Base-by-base conservation (phyloP, 1,140 invertebrate genomes). In the Halictus rubicundus region DNA sequence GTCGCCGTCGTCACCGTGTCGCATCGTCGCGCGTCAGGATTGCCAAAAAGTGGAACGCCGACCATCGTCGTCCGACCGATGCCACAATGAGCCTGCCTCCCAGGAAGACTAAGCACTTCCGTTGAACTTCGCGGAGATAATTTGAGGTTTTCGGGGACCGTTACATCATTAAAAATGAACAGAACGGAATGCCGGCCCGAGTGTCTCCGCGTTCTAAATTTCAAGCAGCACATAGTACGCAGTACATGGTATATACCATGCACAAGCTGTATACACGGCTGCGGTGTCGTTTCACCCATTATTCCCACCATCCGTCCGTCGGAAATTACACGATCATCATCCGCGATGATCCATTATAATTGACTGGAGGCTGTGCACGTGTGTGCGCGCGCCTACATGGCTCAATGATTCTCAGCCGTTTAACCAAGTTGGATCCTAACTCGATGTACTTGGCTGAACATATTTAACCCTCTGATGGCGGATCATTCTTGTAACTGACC, bases 101-200 rank as follows among this genome's bases (percentile, higher is more conserved):
- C 32, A 42, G 25, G 37, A 19, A 49, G 69, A 68, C 39, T 46
- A 73, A 39, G 64, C 49, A 82, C 68, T 78, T 82, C 80, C 80
- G 80, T 78, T 81, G 63, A 66, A 68, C 60, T 59, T 78, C 25
- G 54, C 65, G 68, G 59, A 78, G 54, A 32, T 42, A 82, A 73
- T 82, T 82, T 68, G 76, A 75, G 27, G 66, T 42, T 78, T 78
- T 71, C 68, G 68, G 80, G 80, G 68, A 61, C 80, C 80, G 80
- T 81, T 78, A 81, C 23, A 39, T 78, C 66, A 81, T 81, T 81
- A 77, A 81, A 52, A 46, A 59, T 46, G 42, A 46, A 52, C 49
- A 52, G 37, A 25, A 66, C 64, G 39, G 39, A 46, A 23, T 46
- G 32, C 32, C 5, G 32, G 32, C 32, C 32, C 32, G 32, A 32